These are phyloP conservation scores for Aproaerema taeniolella DNA, from an alignment of 2,888 invertebrate species.

Conservation along the genomic window DNA sequence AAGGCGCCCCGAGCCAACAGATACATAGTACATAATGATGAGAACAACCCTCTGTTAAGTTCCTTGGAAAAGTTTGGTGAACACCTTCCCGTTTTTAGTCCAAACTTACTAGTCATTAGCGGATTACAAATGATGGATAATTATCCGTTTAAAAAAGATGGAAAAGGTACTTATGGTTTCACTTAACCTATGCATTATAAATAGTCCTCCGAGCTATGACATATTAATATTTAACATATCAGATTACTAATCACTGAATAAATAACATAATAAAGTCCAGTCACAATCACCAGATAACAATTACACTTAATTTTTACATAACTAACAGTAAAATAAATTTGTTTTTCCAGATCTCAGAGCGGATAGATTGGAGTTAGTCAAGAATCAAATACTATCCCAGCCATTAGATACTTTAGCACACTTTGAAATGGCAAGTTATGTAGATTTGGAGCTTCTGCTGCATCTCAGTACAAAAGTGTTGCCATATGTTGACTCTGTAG, in stretches of 20 bases:
- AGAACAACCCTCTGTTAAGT: conserved; percentile 85
- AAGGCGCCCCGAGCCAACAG: conserved; percentile 88
- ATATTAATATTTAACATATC: too few species aligned
- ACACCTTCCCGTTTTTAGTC: conserved; percentile 78
- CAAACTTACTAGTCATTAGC: conserved; percentile 86
- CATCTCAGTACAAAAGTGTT: conserved; percentile 82
- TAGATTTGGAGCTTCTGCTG: conserved; percentile 82
- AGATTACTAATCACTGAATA: too few species aligned
- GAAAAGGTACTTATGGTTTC: conserved; percentile 37
- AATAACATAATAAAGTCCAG: too few species aligned
- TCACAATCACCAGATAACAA: too few species aligned
- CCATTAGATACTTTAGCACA: conserved; percentile 81
- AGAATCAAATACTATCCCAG: conserved; percentile 80
- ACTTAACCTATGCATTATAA: not conserved
- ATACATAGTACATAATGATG: conserved; percentile 90
- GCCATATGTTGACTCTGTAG: conserved; percentile 87
- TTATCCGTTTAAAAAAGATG: conserved; percentile 81
- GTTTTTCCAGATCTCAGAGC: conserved; percentile 78
- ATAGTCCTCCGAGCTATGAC: too few species aligned
- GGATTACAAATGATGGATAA: conserved; percentile 95
- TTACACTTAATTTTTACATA: not conserved
- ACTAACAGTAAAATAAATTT: conserved; percentile 7
- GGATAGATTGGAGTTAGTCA: conserved; percentile 80
- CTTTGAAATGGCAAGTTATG: conserved; percentile 93
- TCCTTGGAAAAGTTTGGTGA: conserved; percentile 84